These are phyloP conservation scores for Lordiphosa clarofinis DNA, from an alignment of 1,140 invertebrate species.

Conservation along the genomic window DNA sequence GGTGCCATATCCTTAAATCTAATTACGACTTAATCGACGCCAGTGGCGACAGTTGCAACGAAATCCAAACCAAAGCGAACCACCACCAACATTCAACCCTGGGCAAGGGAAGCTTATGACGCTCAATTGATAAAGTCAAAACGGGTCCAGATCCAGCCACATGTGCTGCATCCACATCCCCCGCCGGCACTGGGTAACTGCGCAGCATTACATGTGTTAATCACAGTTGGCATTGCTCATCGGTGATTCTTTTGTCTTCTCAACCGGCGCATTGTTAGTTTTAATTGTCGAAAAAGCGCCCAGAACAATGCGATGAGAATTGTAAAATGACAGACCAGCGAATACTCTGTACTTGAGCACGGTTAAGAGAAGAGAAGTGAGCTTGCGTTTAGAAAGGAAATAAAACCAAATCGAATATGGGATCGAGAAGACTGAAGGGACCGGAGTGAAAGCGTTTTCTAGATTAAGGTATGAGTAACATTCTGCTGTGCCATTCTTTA, in stretches of 20 bases:
- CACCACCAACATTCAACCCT: conserved; percentile 35
- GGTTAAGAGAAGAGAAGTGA: too few relatives aligned
- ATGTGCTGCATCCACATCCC: conserved; percentile 27
- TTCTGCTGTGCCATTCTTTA: too few relatives aligned
- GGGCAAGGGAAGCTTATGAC: conserved; percentile 56
- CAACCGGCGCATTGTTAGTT: conserved; percentile 58
- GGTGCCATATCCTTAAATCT: conserved; percentile 80
- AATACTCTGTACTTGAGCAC: background rate
- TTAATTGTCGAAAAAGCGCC: conserved; percentile 71
- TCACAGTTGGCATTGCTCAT: conserved; percentile 62
- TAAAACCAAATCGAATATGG: too few relatives aligned
- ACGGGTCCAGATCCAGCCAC: conserved; percentile 46
- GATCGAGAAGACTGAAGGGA: too few relatives aligned
- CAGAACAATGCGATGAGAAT: conserved; percentile 47
- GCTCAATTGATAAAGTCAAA: conserved; percentile 78
- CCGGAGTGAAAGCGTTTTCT: too few relatives aligned
- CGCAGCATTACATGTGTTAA: conserved; percentile 76
- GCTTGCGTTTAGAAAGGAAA: too few relatives aligned
- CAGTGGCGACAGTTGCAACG: conserved; percentile 75
- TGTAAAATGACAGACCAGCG: background rate
- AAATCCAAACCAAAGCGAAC: conserved; percentile 37
- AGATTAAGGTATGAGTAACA: too few relatives aligned
- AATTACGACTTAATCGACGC: conserved; percentile 80
- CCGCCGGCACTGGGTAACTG: conserved; percentile 44
- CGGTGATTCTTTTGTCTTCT: conserved; percentile 39